A percentile compares a stretch with the other conserved stretches of the same genome.
These are phyloP conservation scores for Lepidocyrtoides sp. DNA, from an alignment of 2,888 invertebrate genomes.

Conservation along the genomic window DNA sequence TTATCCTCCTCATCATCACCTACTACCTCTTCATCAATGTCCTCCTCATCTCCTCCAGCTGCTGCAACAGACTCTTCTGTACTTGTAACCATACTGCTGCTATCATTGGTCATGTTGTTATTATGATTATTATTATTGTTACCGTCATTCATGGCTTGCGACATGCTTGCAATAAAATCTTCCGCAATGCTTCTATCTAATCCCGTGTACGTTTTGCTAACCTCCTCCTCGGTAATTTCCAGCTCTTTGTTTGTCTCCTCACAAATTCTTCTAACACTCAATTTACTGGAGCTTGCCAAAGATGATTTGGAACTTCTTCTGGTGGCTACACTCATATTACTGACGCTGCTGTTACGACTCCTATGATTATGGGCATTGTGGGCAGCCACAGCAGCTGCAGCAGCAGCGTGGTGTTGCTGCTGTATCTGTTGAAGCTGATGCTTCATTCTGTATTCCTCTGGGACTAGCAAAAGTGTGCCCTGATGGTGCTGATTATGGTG, in stretches of 20 bases:
- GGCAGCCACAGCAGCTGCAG: background rate
- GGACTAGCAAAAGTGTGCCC: constrained; percentile 60
- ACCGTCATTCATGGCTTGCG: constrained; percentile 86
- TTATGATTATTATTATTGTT: constrained; percentile 5
- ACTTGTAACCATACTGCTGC: background rate
- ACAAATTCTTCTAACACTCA: constrained; percentile 51
- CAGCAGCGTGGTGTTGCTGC: constrained; percentile 47
- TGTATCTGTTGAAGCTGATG: constrained; percentile 53
- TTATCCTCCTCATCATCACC: constrained; percentile 44
- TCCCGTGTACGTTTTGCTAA: constrained; percentile 87
- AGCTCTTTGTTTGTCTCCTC: constrained; percentile 83
- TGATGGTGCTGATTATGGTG: constrained; percentile 15
- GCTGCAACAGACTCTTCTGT: constrained; percentile 45
- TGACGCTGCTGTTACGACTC: constrained; percentile 60
- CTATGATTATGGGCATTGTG: constrained; percentile 1
- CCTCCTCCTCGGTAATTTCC: constrained; percentile 86
- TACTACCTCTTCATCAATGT: constrained; percentile 36
- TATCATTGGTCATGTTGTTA: constrained; percentile 40
- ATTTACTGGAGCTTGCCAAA: constrained; percentile 57
- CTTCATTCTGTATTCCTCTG: constrained; percentile 56
- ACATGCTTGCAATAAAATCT: constrained; percentile 87
- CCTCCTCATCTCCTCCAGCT: constrained; percentile 50
- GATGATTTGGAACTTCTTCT: constrained; percentile 67
- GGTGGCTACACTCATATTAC: constrained; percentile 61
- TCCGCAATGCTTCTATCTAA: constrained; percentile 87